Conservation (phyloP, 1,140 invertebrate genomes). For the Sycophaga agraensis region DNA sequence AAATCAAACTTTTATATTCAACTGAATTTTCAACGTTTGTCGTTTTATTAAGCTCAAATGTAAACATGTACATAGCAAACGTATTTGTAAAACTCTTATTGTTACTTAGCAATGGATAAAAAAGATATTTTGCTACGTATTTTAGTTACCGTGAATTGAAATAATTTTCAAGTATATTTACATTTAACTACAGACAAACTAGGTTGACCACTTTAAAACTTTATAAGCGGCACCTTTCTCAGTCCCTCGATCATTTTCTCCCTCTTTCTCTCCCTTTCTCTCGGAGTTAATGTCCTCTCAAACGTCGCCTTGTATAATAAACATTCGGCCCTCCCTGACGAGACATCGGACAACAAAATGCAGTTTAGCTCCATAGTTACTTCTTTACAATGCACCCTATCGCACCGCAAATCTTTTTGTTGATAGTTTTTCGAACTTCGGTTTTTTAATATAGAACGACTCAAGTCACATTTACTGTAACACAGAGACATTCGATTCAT, state of each 20-base stretch:
- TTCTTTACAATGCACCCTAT: constrained; percentile 13
- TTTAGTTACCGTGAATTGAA: background rate
- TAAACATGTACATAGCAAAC: background rate
- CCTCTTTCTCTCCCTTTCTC: constrained; percentile 13
- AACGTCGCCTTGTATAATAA: constrained; percentile 37
- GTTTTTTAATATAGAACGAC: constrained; percentile 49
- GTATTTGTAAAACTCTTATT: background rate
- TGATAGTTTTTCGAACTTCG: constrained; percentile 22
- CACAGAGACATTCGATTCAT: constrained; percentile 50
- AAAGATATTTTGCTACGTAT: background rate
- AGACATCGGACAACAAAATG: constrained; percentile 43
- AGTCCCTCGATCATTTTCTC: constrained; percentile 23
- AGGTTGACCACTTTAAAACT: background rate
- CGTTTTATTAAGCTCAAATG: constrained; percentile 2
- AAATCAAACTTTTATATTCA: background rate
- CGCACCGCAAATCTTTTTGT: constrained; percentile 42
- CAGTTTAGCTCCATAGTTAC: background rate
- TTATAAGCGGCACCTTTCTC: constrained; percentile 7
- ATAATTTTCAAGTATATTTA: constrained; percentile 16
- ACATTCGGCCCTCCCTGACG: constrained; percentile 55
- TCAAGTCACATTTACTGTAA: constrained; percentile 34
- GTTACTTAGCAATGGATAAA: background rate
- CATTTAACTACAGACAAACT: constrained; percentile 13
- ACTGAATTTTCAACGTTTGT: no score
- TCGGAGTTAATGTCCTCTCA: constrained; percentile 30